These are phyloP conservation scores for Drosophila subquinaria DNA, from an alignment of 2,888 invertebrate species.

Conservation along the genomic window DNA sequence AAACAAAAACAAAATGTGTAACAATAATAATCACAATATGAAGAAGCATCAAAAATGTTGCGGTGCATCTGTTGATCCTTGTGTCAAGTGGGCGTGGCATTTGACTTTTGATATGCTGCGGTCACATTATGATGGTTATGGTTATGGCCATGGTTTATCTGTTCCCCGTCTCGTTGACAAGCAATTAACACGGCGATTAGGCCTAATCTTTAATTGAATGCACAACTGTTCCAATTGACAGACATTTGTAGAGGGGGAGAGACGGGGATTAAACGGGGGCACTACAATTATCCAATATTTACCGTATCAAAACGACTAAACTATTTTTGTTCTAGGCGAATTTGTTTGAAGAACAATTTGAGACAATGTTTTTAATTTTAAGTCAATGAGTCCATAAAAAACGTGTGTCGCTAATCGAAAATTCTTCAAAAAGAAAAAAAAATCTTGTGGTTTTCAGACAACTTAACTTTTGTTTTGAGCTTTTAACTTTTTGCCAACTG, in stretches of 20 bases:
- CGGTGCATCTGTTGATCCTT: constrained; percentile 75
- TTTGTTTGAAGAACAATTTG: too few relatives aligned
- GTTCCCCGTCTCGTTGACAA: constrained; percentile 53
- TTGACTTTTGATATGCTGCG: constrained; percentile 51
- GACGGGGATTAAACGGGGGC: background rate
- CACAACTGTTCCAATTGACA: constrained; percentile 66
- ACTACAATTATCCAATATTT: background rate
- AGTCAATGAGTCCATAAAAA: too few relatives aligned
- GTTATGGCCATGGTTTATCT: constrained; percentile 69
- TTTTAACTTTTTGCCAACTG: too few relatives aligned
- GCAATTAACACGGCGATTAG: constrained; percentile 76
- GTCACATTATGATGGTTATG: constrained; percentile 58
- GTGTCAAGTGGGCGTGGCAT: constrained; percentile 67
- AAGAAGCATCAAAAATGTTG: constrained; percentile 37
- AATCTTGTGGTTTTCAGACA: background rate
- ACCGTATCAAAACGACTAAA: too few relatives aligned
- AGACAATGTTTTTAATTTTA: too few relatives aligned
- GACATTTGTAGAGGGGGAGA: too few relatives aligned
- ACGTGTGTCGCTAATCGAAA: background rate
- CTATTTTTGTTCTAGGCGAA: too few relatives aligned
- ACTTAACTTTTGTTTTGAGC: too few relatives aligned
- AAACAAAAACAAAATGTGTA: background rate
- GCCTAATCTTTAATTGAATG: constrained; percentile 54
- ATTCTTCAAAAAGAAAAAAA: background rate
- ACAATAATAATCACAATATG: constrained; percentile 31